These are phyloP conservation scores for Anorthoa munda DNA, from an alignment of 2,888 invertebrate species.

Conservation along the genomic window DNA sequence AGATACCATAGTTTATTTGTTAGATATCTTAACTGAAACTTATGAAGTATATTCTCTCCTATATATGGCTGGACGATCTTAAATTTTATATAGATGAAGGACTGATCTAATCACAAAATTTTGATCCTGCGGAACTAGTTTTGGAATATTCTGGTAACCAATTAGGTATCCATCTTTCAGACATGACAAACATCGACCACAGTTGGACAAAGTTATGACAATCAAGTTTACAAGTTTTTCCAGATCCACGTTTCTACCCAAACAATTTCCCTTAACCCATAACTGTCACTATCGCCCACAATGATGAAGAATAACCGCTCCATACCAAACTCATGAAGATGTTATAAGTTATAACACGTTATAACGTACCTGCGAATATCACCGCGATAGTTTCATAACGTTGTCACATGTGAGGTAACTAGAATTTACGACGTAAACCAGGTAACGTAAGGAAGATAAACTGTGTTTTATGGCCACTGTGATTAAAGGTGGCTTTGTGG, in stretches of 20 bases:
- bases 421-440: conserved; percentile 52
- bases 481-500: conserved; percentile 44
- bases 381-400: conserved; percentile 52
- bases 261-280: neutral
- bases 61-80: too few species aligned
- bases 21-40: too few species aligned
- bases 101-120: too few species aligned
- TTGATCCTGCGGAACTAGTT: too few species aligned
- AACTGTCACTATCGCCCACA: neutral
- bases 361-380: conserved; percentile 18
- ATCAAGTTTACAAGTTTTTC: neutral
- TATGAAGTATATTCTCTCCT: too few species aligned
- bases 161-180: too few species aligned
- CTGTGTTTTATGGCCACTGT: conserved; percentile 47
- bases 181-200: too few species aligned
- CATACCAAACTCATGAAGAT: neutral
- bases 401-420: conserved; percentile 44
- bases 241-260: neutral
- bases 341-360: conserved; percentile 17
- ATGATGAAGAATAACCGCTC: conserved; percentile 10
- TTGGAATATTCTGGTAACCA: too few species aligned
- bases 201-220: neutral
- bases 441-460: conserved; percentile 52
- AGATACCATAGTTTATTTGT: too few species aligned
- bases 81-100: too few species aligned